Evolutionary conservation across 2,888 invertebrate species (phyloP), one percentile per base, ranked within the genome.

Genomic region (Lasioglossum calceatum): DNA sequence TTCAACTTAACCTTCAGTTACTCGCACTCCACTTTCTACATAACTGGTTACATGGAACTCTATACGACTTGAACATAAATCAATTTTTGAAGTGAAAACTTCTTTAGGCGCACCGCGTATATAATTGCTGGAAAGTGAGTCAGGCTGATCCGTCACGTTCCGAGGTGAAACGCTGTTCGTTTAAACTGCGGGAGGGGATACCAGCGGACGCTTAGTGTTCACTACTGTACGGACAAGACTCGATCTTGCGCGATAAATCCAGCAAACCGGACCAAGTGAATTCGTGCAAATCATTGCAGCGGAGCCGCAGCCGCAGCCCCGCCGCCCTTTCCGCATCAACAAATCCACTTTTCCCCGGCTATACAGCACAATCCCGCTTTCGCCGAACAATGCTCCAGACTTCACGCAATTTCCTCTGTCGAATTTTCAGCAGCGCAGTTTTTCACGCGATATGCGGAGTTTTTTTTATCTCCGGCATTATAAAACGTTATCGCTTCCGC

Each of bases 401-500:
- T 16, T 54, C 36, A 32, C 23, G 58, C 71, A 32, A 79, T 58
- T 79, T 71, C 27, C 78, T 27, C 78, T 27, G 71, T 39, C 50
- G 58, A 54, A 75, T 39, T 58, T 54, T 39, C 54, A n/a, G n/a
- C 23, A 14, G 78, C 27, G 39, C 39, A 42, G 39, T 79, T 79
- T 42, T 72, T 79, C 79, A 32, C 79, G 8, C 72, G 71, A 72
- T 54, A 50, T 27, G n/a, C 71, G 19, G 12, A 4, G 23, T 47
- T 16, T 70, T 72, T 79, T 72, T 72, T 36, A 39, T 79, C 47
- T 23, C 58, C 19, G 16, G 32, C 32, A 79, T 79, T 79, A 44
- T 50, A 42, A 42, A 72, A 79, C 79, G 71, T 79, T 79, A 72
- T 79, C 67, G 79, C 71, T 72, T 42, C 39, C 79, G 54, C 78